Percentiles rank a stretch among this genome's conserved stretches.
Conservation (phyloP, 2,888 invertebrate genomes). For the Macrosoma leucophasiata region DNA sequence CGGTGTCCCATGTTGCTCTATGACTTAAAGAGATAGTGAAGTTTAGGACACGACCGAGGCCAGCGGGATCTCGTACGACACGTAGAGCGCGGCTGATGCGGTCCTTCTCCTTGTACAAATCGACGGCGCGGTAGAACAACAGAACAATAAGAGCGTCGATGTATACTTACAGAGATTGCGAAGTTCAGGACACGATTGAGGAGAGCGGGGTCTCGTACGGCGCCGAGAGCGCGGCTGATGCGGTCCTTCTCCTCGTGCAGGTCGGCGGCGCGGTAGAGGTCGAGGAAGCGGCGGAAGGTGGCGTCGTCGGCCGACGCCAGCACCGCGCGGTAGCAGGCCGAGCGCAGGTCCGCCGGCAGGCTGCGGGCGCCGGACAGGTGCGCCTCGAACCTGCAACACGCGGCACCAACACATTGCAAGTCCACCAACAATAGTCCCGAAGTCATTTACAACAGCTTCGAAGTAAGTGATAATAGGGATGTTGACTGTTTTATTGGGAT, state of each 20-base stretch:
- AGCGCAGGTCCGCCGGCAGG: slow-evolving; percentile 90
- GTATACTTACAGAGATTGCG: slow-evolving; percentile 83
- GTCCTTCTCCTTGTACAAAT: no score
- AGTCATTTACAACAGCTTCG: no score
- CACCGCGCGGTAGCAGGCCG: slow-evolving; percentile 91
- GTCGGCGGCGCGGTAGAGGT: slow-evolving; percentile 88
- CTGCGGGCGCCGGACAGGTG: slow-evolving; percentile 77
- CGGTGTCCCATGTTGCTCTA: no score
- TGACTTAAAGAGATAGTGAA: slow-evolving; percentile 80
- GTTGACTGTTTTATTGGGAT: no score
- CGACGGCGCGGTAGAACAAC: no score
- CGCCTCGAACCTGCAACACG: slow-evolving; percentile 69
- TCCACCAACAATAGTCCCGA: no score
- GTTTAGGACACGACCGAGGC: slow-evolving; percentile 39
- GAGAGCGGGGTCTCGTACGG: slow-evolving; percentile 81
- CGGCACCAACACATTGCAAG: no score
- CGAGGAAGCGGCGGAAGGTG: slow-evolving; percentile 85
- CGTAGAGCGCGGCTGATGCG: no score
- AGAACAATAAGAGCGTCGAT: no score
- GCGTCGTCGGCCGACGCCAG: slow-evolving; percentile 81
- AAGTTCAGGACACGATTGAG: slow-evolving; percentile 86
- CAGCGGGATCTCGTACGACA: no score
- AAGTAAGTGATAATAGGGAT: no score
- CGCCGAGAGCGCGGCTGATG: slow-evolving; percentile 89
- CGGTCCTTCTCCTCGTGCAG: slow-evolving; percentile 96